phyloP scores from a whole-genome alignment of 2,888 invertebrate species.

The Loripinus fragilis region DNA sequence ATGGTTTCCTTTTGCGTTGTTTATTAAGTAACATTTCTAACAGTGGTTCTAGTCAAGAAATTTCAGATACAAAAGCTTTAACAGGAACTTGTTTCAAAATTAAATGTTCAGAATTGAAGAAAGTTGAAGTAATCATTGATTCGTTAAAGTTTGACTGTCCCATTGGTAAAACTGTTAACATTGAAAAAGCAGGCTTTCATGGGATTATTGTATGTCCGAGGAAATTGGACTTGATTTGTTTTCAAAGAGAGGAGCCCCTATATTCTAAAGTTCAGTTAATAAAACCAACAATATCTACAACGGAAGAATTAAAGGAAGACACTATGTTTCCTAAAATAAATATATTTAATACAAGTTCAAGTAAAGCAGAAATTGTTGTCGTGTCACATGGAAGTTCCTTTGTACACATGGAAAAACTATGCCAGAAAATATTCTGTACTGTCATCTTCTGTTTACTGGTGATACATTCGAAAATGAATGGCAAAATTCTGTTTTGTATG shows the following conservation, averaged over 20 bases:
- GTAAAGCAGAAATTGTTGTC: background rate
- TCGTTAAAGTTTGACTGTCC: constrained; percentile 63
- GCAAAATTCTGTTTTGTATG: background rate
- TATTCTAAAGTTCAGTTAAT: constrained; percentile 46
- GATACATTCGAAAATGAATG: background rate
- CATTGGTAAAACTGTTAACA: constrained; percentile 47
- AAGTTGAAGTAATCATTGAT: constrained; percentile 49
- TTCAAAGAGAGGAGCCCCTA: constrained; percentile 36
- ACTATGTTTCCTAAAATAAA: no score
- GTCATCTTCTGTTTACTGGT: background rate
- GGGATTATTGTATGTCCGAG: constrained; percentile 51
- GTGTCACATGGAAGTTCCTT: background rate
- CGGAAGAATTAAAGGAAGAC: background rate
- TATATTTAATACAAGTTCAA: no score
- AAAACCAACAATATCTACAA: background rate
- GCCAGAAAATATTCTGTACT: background rate
- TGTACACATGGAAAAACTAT: background rate
- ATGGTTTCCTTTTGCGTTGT: constrained; percentile 29
- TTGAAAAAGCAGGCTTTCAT: constrained; percentile 13
- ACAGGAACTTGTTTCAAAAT: constrained; percentile 46
- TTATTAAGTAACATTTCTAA: constrained; percentile 25
- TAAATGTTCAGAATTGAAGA: constrained; percentile 34
- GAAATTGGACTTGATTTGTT: constrained; percentile 38
- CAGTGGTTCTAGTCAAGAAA: background rate
- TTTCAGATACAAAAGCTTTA: constrained; percentile 10